Evolutionary conservation across 2,888 invertebrate species (phyloP), one percentile per base, ranked within the genome.

Genomic region (Pseudococcus viburni): DNA sequence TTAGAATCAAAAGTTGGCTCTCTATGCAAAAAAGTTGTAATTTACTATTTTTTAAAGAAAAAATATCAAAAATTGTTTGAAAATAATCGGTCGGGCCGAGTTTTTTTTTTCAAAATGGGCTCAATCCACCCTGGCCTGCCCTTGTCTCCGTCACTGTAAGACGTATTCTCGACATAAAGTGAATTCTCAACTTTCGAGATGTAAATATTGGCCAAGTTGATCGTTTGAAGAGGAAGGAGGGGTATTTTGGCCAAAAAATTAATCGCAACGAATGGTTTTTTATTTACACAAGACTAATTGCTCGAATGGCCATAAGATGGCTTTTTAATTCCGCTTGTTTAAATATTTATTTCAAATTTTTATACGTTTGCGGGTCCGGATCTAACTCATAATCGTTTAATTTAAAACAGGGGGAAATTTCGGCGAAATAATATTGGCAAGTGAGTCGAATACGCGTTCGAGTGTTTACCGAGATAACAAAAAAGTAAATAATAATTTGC

Each of bases 401-500:
- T 22, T 42, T 42, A 7, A 42, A 5, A 4, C 42, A 80, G 80
- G 42, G 7, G 11, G 19, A 39, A 80, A 42, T 73, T 46, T 80
- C 80, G 80, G 7, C 42, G 33, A 80, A 80, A 80, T 80, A 80
- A 80, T 80, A 80, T 80, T 80, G 80, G 80, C 80, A 80, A 80
- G 80, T 80, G 80, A 42, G 42, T 80, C 42, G 39, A 80, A 80
- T 46, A 80, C 80, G 59, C 59, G 42, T 80, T 80, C 80, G 80
- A 80, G 80, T 80, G 80, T 80, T 80, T 80, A 46, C 80, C 80
- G n/a, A 80, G 80, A 80, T 46, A 42, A 80, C 42, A 42, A 80
- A 80, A 80, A 80, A 80, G 80, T 80, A 80, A 80, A 80, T 80
- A 80, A 80, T 80, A 80, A 80, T 80, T 39, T 80, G 42, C 80